A percentile compares a stretch with the other conserved stretches of the same genome.
Evolutionary conservation across 2,888 invertebrate species (phyloP).

Genomic region (Criorhina ranunculi): DNA sequence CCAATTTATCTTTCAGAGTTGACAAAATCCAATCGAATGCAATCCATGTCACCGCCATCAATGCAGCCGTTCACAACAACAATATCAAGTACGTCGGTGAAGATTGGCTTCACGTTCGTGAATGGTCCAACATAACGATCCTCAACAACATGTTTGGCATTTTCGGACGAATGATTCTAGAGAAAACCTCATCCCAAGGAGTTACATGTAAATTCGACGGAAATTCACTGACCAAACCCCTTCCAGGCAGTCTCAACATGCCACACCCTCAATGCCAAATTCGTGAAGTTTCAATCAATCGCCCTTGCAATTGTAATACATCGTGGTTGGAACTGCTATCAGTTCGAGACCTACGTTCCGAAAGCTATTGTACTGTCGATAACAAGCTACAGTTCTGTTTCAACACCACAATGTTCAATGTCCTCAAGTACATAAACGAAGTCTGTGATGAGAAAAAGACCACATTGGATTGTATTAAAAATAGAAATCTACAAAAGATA

Average conservation of each 20-base stretch:
- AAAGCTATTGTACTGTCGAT: constrained; percentile 81
- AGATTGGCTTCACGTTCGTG: constrained; percentile 82
- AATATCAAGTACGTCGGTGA: constrained; percentile 79
- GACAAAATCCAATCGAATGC: constrained; percentile 81
- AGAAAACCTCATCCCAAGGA: constrained; percentile 77
- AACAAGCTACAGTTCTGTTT: constrained; percentile 80
- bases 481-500: constrained; percentile 79
- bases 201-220: constrained; percentile 81
- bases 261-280: constrained; percentile 81
- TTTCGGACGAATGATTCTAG: constrained; percentile 80
- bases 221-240: constrained; percentile 81
- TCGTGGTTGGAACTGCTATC: constrained; percentile 80
- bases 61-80: constrained; percentile 81
- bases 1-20: constrained; percentile 79
- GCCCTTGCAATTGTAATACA: constrained; percentile 81
- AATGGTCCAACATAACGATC: constrained; percentile 81
- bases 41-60: constrained; percentile 81
- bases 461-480: constrained; percentile 80
- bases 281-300: constrained; percentile 80
- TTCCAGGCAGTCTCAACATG: constrained; percentile 81
- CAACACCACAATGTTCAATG: constrained; percentile 81
- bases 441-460: constrained; percentile 81
- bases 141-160: constrained; percentile 81
- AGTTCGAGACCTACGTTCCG: constrained; percentile 81
- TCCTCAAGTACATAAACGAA: constrained; percentile 81